Evolutionary conservation across 2,797 vertebrate species (phyloP).

Genomic region (Chromobotia macracanthus): DNA sequence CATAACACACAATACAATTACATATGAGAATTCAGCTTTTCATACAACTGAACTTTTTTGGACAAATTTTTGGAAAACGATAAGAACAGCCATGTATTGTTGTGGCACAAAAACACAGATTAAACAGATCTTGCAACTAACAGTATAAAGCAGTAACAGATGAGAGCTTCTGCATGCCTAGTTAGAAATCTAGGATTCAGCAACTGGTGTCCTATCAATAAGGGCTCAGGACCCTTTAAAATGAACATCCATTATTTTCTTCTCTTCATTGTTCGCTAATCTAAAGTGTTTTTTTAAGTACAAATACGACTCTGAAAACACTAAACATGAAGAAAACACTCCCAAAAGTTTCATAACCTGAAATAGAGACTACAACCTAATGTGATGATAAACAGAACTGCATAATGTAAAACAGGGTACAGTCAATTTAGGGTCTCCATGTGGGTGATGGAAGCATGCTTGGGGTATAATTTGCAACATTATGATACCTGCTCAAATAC

Average conservation of each 20-base stretch:
- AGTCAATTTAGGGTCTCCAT: too few relatives aligned
- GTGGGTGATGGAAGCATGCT: too few relatives aligned
- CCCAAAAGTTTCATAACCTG: too few relatives aligned
- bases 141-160: background rate
- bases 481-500: too few relatives aligned
- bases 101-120: background rate
- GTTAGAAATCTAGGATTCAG: background rate
- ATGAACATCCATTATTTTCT: background rate
- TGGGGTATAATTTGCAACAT: too few relatives aligned
- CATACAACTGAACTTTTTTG: background rate
- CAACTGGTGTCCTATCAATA: background rate
- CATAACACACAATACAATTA: constrained; percentile 24
- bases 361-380: too few relatives aligned
- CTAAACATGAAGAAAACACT: too few relatives aligned
- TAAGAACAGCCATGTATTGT: background rate
- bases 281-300: too few relatives aligned
- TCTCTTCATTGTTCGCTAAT: too few relatives aligned
- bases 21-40: constrained; percentile 21
- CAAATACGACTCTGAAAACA: too few relatives aligned
- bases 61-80: background rate
- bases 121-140: background rate
- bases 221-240: background rate
- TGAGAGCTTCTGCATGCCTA: background rate
- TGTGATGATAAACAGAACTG: too few relatives aligned
- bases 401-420: too few relatives aligned